Evolutionary conservation across 2,113 vertebrate species (phyloP), one percentile per base, ranked within the genome.

Genomic region (Halcyon malimbica): DNA sequence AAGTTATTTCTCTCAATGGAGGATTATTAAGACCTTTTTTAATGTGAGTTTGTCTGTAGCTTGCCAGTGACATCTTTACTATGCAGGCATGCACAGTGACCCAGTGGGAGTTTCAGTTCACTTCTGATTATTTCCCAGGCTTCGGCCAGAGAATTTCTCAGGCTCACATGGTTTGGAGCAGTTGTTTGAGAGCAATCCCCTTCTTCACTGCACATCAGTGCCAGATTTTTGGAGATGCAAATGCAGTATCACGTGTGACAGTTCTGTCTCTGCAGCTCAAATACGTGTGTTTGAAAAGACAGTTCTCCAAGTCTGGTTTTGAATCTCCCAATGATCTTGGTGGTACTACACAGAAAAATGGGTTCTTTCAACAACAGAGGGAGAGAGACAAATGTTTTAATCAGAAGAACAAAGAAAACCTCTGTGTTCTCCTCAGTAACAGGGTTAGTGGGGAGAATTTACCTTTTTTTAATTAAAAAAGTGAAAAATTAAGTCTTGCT

Each of bases 381-480:
- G 56, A 64, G 74, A 44, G 48, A 88, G 89, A 96, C 89, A 75
- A 94, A 75, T 71, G 79, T 68, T 94, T 97, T 96, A 97, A 97
- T 95, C 86, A 67, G 56, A 79, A 87, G 65, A 95, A 92, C 46
- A 94, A 94, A 92, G 63, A 50, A 65, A 73, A 50, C 57, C 21
- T 25, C 11, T n/a, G 16, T 64, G 24, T 73, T 42, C 17, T 28
- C 16, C 4, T 93, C 56, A 60, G n/a, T 70, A 64, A 60, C 62
- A 64, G 35, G 41, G 65, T 56, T 83, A 84, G 65, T 83, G 50
- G 25, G 48, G 33, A 76, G n/a, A 83, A 89, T 92, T 83, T 93
- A 87, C 80, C 59, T 67, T 90, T 94, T 97, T 95, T 93, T 92
- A 96, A 96, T 97, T 88, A 92, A 96, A 93, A 96, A 97, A 67